Evolutionary conservation across 2,113 vertebrate species (phyloP).

Genomic region (Stercorarius parasiticus): DNA sequence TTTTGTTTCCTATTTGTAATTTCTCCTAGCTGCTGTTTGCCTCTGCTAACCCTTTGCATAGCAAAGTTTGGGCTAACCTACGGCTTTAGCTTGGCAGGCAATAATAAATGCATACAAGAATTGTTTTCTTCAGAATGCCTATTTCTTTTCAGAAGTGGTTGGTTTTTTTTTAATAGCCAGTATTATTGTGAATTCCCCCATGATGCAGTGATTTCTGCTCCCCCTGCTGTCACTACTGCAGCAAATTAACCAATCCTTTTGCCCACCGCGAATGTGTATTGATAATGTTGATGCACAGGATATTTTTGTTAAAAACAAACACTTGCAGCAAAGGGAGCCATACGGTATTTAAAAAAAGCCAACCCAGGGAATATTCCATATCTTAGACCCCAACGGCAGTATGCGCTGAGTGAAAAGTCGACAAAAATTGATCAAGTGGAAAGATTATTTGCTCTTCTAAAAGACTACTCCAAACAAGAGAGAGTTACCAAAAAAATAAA

Average conservation of each 20-base stretch:
- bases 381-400: neutral
- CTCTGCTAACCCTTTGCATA: neutral
- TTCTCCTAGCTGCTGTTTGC: neutral
- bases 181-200: slow-evolving; percentile 1
- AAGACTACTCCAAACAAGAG: neutral
- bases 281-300: neutral
- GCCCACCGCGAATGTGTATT: neutral
- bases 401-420: neutral
- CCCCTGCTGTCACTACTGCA: slow-evolving; percentile 55
- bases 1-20: neutral
- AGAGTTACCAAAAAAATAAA: neutral
- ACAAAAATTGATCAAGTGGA: neutral
- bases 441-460: neutral
- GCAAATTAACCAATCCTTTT: slow-evolving; percentile 20
- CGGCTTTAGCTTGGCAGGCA: neutral
- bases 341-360: neutral
- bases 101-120: neutral
- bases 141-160: neutral
- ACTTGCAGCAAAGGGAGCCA: neutral
- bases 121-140: neutral
- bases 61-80: neutral
- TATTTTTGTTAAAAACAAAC: neutral
- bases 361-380: neutral
- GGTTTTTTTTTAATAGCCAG: neutral
- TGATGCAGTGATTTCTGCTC: slow-evolving; percentile 59